Percentiles rank a stretch among this genome's conserved stretches.
Evolutionary conservation across 2,888 invertebrate species (phyloP).

Genomic region (Heliconius sara): DNA sequence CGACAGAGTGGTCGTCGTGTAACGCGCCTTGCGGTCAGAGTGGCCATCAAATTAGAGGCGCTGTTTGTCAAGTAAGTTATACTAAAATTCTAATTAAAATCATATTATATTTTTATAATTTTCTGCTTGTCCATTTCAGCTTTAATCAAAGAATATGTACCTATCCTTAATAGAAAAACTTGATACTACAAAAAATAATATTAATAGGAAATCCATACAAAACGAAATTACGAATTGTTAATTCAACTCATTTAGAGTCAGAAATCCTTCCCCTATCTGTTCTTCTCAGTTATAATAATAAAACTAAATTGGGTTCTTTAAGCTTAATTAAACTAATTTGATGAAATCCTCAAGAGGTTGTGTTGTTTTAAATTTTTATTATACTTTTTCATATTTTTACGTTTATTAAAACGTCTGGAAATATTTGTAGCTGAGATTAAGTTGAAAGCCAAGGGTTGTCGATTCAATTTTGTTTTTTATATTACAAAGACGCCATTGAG

Average conservation of each 20-base stretch:
- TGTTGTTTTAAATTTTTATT: background rate
- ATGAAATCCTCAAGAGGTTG: background rate
- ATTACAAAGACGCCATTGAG: background rate
- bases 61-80: conserved; percentile 87
- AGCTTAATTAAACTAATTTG: conserved; percentile 25
- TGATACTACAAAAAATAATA: background rate
- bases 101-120: too few species aligned
- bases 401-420: background rate
- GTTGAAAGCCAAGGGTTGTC: background rate
- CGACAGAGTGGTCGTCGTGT: conserved; percentile 94
- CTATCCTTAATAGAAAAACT: too few species aligned
- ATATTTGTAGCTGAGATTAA: background rate
- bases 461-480: background rate
- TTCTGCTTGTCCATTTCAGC: too few species aligned
- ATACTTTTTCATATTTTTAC: background rate
- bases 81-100: background rate
- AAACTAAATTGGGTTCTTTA: conserved; percentile 29
- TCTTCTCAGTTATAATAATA: conserved; percentile 28
- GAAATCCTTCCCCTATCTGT: conserved; percentile 26
- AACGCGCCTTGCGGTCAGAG: conserved; percentile 92
- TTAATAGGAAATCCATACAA: conserved; percentile 1
- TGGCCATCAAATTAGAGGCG: conserved; percentile 88
- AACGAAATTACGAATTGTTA: conserved; percentile 6
- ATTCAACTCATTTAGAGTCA: conserved; percentile 9
- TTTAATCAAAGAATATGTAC: too few species aligned